Evolutionary conservation across 2,113 vertebrate genomes (phyloP).

Genomic region (Gyps fulvus): DNA sequence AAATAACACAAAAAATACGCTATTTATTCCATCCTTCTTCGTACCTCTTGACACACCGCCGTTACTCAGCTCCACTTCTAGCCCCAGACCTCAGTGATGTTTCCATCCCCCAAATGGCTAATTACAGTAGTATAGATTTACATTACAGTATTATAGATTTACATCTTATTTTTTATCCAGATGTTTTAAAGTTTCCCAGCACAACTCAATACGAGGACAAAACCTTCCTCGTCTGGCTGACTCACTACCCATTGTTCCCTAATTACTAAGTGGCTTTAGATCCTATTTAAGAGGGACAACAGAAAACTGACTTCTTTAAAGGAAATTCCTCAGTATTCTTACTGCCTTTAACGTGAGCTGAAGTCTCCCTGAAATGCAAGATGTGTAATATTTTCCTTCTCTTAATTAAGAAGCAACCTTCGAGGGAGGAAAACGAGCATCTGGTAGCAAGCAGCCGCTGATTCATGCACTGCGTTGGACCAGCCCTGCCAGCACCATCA

Average conservation of each 20-base stretch:
- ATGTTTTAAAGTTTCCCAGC: neutral
- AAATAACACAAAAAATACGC: neutral
- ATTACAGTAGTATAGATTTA: neutral
- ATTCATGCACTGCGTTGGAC: neutral
- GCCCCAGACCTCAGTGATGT: neutral
- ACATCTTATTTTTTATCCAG: neutral
- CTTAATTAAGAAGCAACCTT: neutral
- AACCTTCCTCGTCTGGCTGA: neutral
- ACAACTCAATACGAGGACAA: neutral
- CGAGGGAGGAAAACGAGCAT: neutral
- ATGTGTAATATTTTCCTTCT: neutral
- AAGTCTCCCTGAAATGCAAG: neutral
- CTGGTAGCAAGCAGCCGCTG: neutral
- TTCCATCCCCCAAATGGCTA: neutral
- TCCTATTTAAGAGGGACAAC: neutral
- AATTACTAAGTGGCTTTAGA: neutral
- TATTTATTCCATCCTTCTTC: neutral
- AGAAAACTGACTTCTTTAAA: neutral
- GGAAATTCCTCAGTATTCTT: neutral
- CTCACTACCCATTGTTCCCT: neutral
- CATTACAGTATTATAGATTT: neutral
- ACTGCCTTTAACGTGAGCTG: neutral
- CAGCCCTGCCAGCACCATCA: neutral
- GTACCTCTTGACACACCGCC: fast-evolving
- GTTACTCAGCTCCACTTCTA: neutral